Evolutionary conservation across 2,888 invertebrate genomes (phyloP), one percentile per base, ranked within the genome.

Genomic region (Drosophila niveifrons): DNA sequence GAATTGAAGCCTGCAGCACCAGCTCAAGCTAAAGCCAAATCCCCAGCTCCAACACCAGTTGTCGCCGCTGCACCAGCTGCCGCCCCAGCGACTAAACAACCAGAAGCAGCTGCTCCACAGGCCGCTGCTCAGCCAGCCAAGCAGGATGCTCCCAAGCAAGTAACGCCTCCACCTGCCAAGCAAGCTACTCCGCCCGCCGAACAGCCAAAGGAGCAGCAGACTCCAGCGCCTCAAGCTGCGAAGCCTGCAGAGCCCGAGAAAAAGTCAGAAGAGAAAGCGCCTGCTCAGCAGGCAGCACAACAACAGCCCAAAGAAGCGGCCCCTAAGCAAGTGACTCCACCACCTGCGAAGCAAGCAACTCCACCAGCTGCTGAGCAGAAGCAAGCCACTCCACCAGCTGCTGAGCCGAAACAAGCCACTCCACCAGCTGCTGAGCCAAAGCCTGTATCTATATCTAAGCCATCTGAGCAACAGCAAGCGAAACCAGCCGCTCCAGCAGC

Each of bases 261-360:
- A 34, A 55, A 57, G 15, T 9, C 18, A 2, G 72, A 67, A 15
- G 10, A 62, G 46, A 46, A 65, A 29, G 61, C 48, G 11, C 18
- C 36, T 6, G 41, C 62, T 1, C 61, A 53, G 13, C 57, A 62
- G 17, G 17, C 23, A 4, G 23, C 55, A 8, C 28, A 57, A 3
- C 58, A 47, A 31, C 58, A 46, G 28, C 23, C 36, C 2, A 74
- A 75, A n/a, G 50, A 34, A 13, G 18, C 59, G 2, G 0, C 47
- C 10, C 44, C 68, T 0, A 67, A 74, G 31, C 66, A 75, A 48
- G 66, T 51, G 34, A 58, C 65, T 9, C 48, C 61, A 8, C 59
- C 53, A 29, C 48, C 63, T 10, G 39, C 13, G 4, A 63, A 74
- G 43, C 57, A 58, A 43, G 17, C n/a, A 2, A 31, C 61, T n/a